These are phyloP conservation scores for Tenthredo amoena DNA, from an alignment of 2,888 invertebrate genomes.

Conservation along the genomic window DNA sequence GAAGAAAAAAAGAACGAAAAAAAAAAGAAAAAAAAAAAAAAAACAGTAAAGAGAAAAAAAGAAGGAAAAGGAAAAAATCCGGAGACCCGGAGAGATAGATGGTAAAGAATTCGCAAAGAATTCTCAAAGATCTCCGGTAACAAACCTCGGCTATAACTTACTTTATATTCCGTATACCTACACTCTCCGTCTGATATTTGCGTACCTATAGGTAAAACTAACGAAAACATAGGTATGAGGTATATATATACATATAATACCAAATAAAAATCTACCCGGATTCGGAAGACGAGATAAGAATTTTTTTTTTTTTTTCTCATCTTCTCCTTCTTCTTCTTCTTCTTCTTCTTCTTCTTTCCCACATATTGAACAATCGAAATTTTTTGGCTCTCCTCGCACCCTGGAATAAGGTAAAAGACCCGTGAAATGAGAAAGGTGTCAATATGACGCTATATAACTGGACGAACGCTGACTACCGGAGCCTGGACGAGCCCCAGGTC, in stretches of 20 bases:
- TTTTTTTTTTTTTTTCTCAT: not conserved
- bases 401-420: not conserved
- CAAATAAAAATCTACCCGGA: not conserved
- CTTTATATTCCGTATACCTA: conserved; percentile 20
- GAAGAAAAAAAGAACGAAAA: not conserved
- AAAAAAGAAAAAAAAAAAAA: not conserved
- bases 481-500: conserved; percentile 26
- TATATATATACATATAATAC: not conserved
- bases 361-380: not conserved
- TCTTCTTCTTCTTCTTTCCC: not conserved
- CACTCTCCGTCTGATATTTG: not conserved
- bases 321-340: not conserved
- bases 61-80: not conserved
- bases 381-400: not conserved
- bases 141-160: conserved; percentile 32
- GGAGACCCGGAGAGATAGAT: conserved; percentile 24
- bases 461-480: conserved; percentile 42
- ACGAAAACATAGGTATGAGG: not conserved
- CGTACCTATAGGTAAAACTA: not conserved
- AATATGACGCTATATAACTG: conserved; percentile 45
- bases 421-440: conserved; percentile 44
- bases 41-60: not conserved
- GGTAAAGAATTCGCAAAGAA: conserved; percentile 17
- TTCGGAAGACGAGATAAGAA: not conserved
- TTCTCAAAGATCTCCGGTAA: conserved; percentile 10